Evolutionary conservation across 2,888 invertebrate species (phyloP).

Genomic region (Neoaliturus tenellus): DNA sequence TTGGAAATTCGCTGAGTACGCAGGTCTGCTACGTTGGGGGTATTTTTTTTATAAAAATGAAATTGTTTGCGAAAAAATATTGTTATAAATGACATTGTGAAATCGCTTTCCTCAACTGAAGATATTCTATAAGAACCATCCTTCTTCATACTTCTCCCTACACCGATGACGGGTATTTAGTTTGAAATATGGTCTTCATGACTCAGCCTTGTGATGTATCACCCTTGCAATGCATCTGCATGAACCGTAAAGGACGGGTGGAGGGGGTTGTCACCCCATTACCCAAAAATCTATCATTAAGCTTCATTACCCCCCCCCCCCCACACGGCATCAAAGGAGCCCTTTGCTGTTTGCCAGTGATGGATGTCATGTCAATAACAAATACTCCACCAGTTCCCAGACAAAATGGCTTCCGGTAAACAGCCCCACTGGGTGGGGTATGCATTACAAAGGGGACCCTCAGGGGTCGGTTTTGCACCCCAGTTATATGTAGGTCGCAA

Average conservation of each 20-base stretch:
- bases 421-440: constrained; percentile 3
- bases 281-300: constrained; percentile 40
- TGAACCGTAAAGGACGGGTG: not conserved
- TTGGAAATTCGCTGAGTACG: no score
- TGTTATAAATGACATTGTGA: no score
- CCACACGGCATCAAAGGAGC: not conserved
- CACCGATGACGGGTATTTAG: not conserved
- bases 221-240: constrained; percentile 16
- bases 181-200: not conserved
- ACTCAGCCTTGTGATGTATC: constrained; percentile 6
- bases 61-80: no score
- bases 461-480: constrained; percentile 5
- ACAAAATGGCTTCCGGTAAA: constrained; percentile 51
- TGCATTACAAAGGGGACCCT: constrained; percentile 37
- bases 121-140: no score
- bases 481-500: constrained; percentile 32
- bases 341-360: constrained; percentile 16
- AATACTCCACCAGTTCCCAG: constrained; percentile 50
- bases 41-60: no score
- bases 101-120: no score
- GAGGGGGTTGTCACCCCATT: constrained; percentile 35
- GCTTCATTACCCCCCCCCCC: constrained; percentile 13
- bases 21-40: no score
- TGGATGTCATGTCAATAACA: constrained; percentile 50
- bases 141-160: no score